phyloP scores from a whole-genome alignment of 2,113 vertebrate genomes.

The Hypanus sabinus region DNA sequence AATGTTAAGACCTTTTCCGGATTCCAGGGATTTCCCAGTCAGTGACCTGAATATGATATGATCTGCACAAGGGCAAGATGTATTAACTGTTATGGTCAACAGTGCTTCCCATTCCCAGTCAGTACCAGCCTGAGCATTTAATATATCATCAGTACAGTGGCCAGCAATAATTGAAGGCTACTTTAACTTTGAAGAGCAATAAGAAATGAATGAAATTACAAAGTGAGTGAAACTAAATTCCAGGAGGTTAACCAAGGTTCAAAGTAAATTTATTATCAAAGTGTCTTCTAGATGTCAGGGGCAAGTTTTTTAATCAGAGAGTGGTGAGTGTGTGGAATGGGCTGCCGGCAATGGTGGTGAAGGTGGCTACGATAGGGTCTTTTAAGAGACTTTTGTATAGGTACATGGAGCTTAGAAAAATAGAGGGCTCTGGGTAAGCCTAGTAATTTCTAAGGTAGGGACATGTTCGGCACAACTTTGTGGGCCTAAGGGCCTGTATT shows the following conservation, averaged over 20 bases:
- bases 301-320: too few species aligned
- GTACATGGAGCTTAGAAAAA: too few species aligned
- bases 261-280: too few species aligned
- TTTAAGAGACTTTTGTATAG: too few species aligned
- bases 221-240: not conserved
- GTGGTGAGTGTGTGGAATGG: too few species aligned
- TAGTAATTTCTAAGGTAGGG: too few species aligned
- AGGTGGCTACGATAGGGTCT: too few species aligned
- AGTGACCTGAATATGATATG: not conserved
- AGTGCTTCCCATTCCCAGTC: not conserved
- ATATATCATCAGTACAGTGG: not conserved
- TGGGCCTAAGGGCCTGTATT: too few species aligned
- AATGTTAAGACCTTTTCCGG: not conserved
- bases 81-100: not conserved
- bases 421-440: too few species aligned
- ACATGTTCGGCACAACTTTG: too few species aligned
- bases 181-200: not conserved
- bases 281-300: too few species aligned
- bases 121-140: not conserved
- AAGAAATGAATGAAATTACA: not conserved
- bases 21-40: not conserved
- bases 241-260: not conserved
- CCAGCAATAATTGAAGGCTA: not conserved
- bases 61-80: not conserved
- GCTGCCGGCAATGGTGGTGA: too few species aligned